phyloP scores from a whole-genome alignment of 2,113 vertebrate genomes.

The Vireo altiloquus region DNA sequence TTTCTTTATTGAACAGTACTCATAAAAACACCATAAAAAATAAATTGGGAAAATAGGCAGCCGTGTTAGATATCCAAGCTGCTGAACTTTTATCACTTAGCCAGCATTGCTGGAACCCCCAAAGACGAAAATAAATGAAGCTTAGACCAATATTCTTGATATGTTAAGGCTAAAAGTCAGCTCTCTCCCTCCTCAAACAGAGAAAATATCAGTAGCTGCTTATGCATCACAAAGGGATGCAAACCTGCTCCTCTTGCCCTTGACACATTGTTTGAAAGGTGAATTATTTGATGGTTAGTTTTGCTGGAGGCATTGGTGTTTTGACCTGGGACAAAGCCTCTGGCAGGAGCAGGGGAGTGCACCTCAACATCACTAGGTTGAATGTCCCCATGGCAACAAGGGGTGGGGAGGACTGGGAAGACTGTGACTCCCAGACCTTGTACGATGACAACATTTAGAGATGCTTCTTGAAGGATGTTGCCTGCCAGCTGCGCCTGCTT shows the following conservation, averaged over 20 bases:
- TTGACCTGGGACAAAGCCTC: not conserved
- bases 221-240: accelerated
- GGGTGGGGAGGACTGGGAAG: not conserved
- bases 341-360: not conserved
- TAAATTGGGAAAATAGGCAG: not conserved
- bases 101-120: not conserved
- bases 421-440: not conserved
- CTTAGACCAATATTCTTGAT: not conserved
- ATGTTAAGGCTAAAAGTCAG: not conserved
- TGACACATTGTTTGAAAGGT: not conserved
- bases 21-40: not conserved
- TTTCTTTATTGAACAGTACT: not conserved
- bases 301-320: not conserved
- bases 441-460: accelerated
- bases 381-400: not conserved
- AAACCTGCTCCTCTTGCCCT: not conserved
- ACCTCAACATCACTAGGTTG: not conserved
- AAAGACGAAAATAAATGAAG: not conserved
- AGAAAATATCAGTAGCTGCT: not conserved
- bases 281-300: not conserved
- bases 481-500: not conserved
- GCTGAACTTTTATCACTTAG: not conserved
- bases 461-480: not conserved
- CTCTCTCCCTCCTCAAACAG: not conserved
- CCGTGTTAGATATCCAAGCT: not conserved